A percentile compares a stretch with the other conserved stretches of the same genome.
These are phyloP conservation scores for Calosoma granatense DNA, from an alignment of 1,140 invertebrate species.

Conservation along the genomic window DNA sequence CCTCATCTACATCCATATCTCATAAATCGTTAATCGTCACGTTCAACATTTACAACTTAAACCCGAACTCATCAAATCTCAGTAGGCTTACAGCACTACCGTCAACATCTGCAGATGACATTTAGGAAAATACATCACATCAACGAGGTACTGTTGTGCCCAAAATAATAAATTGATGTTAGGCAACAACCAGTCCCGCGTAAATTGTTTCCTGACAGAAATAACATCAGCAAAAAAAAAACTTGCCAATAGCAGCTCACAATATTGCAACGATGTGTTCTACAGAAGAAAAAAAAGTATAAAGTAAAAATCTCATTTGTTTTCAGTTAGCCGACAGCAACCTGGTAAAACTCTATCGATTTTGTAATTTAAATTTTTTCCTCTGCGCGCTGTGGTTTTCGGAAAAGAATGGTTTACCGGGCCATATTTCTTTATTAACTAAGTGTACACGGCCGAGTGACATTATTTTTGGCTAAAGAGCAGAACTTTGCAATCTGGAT, in stretches of 20 bases:
- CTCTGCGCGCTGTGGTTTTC: neutral
- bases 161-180: neutral
- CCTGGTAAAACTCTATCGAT: conserved; percentile 4
- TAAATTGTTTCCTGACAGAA: conserved; percentile 3
- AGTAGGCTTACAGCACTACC: too few species aligned
- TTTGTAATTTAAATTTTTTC: conserved; percentile 4
- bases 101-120: too few species aligned
- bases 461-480: neutral
- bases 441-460: neutral
- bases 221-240: neutral
- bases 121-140: too few species aligned
- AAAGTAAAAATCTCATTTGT: neutral
- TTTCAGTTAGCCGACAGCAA: neutral
- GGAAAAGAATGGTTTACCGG: neutral
- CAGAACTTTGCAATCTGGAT: neutral
- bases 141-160: too few species aligned
- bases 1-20: too few species aligned
- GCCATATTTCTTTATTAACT: conserved; percentile 6
- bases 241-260: neutral
- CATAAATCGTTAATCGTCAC: too few species aligned
- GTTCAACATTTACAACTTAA: too few species aligned
- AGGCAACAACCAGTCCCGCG: neutral
- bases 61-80: too few species aligned
- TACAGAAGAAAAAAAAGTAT: neutral
- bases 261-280: neutral